Evolutionary conservation across 2,797 vertebrate genomes (phyloP), one percentile per base, ranked within the genome.

Genomic region (Anolis apletophallus): DNA sequence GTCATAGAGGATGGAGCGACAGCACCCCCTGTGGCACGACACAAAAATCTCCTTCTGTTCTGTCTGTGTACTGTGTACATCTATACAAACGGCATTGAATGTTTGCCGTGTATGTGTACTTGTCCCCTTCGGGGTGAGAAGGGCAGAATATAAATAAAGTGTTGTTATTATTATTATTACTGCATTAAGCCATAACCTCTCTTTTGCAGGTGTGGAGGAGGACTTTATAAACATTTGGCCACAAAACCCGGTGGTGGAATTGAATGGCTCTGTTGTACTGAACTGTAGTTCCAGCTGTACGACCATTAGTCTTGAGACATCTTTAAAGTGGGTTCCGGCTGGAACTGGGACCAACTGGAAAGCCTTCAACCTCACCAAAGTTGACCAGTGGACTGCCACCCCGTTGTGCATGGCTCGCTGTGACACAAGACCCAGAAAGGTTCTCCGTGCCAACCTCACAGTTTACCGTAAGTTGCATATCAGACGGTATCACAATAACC

Each of bases 401-500:
- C 85, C 64, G 0, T 1, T 87, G 0, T 95, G 94, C 68, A 91
- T 52, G 10, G 55, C 81, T 0, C 14, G 0, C 9, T 94, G 94
- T 17, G 0, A 0, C 0, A 0, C 0, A 0, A 0, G 0, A 0
- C 86, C 0, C 3, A 17, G 4, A 26, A 0, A 0, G 0, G 59
- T 26, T 0, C 0, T 0, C 0, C 34, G 26, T 5, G 1, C 75
- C 23, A 14, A 16, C 2, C 26, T 93, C 77, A 64, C 32, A 0
- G 83, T 95, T 5, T 95, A 92, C 59, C 46, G 94, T 95, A 88
- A 95, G 94, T 94, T 75, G 10, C 0, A 12, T 40, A 3, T 52
- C 36, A 17, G 57, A 3, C 50, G n/a, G 55, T 13, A 2, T 61
- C 14, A 11, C 54, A 21, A 46, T 32, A 69, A 12, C 23, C n/a